phyloP scores from a whole-genome alignment of 30 jellyfish, hydroid and myxozoan species.

The Rhopilema esculentum region DNA sequence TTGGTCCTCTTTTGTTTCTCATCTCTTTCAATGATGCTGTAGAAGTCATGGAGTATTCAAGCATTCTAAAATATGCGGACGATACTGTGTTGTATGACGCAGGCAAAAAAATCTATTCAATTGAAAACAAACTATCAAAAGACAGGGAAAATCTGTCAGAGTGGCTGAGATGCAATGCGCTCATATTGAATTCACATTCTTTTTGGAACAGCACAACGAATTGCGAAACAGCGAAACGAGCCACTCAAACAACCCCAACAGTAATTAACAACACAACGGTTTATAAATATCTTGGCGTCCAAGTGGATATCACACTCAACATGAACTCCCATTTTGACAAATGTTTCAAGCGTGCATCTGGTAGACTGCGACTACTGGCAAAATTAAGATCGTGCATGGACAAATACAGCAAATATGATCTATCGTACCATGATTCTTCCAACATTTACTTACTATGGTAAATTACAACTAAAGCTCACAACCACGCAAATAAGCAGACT shows the following conservation, averaged over 20 bases:
- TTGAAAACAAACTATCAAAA: constrained; percentile 55
- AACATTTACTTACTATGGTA: background rate
- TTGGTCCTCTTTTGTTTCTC: too few species aligned
- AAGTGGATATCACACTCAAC: constrained; percentile 52
- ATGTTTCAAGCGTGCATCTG: too few species aligned
- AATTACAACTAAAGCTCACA: background rate
- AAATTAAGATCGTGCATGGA: background rate
- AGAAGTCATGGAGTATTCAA: constrained; percentile 46
- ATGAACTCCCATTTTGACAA: too few species aligned
- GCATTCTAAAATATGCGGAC: constrained; percentile 57
- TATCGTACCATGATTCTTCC: background rate
- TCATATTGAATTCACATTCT: constrained; percentile 16
- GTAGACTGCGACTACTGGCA: too few species aligned
- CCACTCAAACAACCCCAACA: constrained; percentile 52
- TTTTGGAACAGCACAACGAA: background rate
- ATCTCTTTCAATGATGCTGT: too few species aligned
- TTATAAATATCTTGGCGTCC: constrained; percentile 65
- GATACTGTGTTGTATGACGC: constrained; percentile 63
- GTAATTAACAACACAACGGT: constrained; percentile 60
- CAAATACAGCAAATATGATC: background rate
- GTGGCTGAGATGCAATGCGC: constrained; percentile 49
- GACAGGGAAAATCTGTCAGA: constrained; percentile 61
- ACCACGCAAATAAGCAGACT: constrained; percentile 28
- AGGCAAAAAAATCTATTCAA: constrained; percentile 52
- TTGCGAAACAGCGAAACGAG: constrained; percentile 50